A percentile compares a stretch with the other conserved stretches of the same genome.
Conservation (phyloP, 1,140 invertebrate genomes). For the Drosophila saltans region DNA sequence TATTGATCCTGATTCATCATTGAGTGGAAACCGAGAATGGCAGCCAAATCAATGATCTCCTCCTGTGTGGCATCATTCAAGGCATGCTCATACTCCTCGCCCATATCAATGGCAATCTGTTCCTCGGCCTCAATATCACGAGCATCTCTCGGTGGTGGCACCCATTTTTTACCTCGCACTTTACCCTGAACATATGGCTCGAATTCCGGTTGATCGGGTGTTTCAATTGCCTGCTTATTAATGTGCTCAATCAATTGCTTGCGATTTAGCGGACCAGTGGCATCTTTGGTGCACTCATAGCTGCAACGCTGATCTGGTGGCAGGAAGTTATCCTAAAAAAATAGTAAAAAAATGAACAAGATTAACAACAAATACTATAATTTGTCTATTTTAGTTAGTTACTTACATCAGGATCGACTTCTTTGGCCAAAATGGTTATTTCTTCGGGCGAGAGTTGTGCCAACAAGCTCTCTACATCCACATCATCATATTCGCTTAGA, state of each 20-base stretch:
- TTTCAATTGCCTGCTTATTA: conserved; percentile 98
- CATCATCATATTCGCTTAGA: conserved; percentile 96
- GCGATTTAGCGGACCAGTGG: conserved; percentile 97
- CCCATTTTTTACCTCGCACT: conserved; percentile 96
- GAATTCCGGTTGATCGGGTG: conserved; percentile 97
- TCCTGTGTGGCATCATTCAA: conserved; percentile 95
- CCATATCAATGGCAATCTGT: conserved; percentile 95
- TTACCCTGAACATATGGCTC: conserved; percentile 96
- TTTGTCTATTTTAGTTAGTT: too few relatives aligned
- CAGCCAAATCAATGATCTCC: conserved; percentile 99
- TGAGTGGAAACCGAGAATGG: conserved; percentile 99
- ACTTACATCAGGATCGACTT: conserved; percentile 99
- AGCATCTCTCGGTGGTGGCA: conserved; percentile 92
- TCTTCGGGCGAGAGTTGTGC: conserved; percentile 97
- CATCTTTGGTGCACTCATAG: conserved; percentile 96
- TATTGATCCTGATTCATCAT: conserved; percentile 99
- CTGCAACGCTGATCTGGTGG: conserved; percentile 97
- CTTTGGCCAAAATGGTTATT: conserved; percentile 97
- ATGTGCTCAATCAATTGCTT: conserved; percentile 99
- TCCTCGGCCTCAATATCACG: conserved; percentile 93
- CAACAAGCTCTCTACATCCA: conserved; percentile 98
- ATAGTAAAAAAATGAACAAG: neutral
- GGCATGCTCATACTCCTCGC: conserved; percentile 98
- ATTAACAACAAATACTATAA: neutral
- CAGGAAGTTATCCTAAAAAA: conserved; percentile 95